phyloP scores from a whole-genome alignment of 2,113 vertebrate species.

The Malurus elegans region DNA sequence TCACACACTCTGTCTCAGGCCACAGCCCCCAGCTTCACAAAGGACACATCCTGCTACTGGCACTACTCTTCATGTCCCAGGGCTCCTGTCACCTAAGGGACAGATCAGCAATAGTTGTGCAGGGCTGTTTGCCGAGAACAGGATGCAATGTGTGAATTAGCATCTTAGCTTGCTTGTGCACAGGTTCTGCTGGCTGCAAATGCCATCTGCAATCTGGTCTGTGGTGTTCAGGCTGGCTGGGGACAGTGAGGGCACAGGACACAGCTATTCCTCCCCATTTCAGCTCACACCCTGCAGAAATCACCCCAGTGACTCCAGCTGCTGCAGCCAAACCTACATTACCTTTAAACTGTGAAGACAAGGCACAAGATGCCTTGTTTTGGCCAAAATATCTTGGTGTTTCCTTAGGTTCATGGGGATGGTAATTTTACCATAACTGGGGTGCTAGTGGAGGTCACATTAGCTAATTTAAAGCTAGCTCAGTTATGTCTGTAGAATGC shows the following conservation, averaged over 20 bases:
- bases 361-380: background rate
- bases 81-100: fast-evolving
- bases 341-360: background rate
- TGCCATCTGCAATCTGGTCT: background rate
- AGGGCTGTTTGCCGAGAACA: background rate
- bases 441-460: background rate
- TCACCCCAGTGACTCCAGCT: background rate
- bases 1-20: background rate
- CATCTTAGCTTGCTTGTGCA: background rate
- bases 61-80: background rate
- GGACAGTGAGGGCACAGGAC: background rate
- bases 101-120: background rate
- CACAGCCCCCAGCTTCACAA: fast-evolving
- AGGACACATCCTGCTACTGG: background rate
- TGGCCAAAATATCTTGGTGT: background rate
- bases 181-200: background rate
- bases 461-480: background rate
- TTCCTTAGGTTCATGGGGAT: background rate
- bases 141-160: background rate
- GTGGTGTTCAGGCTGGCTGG: background rate
- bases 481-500: background rate
- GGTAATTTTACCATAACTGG: background rate
- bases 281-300: background rate
- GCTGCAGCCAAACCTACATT: background rate
- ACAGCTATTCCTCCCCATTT: background rate